Percentiles rank a stretch among this genome's conserved stretches.
These are phyloP conservation scores for Eonycteris spelaea DNA, from an alignment of 2,113 vertebrate genomes.

Conservation along the genomic window DNA sequence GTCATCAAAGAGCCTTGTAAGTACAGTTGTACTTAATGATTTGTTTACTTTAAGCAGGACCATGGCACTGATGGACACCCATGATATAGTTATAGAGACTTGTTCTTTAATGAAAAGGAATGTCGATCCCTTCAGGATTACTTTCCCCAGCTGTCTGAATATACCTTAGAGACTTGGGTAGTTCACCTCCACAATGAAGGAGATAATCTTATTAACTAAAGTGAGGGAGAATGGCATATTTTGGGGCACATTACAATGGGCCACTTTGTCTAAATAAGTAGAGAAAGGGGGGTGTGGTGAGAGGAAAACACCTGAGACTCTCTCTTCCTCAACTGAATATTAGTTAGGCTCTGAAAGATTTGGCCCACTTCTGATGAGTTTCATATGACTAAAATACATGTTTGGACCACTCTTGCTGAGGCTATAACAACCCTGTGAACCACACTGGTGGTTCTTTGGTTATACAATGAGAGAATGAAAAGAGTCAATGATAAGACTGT, in stretches of 20 bases:
- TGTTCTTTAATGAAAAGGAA: not conserved
- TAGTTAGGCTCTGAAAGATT: not conserved
- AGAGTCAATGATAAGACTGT: not conserved
- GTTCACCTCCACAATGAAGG: not conserved
- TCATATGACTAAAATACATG: not conserved
- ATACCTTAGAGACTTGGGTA: not conserved
- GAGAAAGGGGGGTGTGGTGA: not conserved
- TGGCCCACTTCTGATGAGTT: not conserved
- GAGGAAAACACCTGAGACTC: not conserved
- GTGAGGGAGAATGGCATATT: not conserved
- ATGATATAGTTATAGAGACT: not conserved
- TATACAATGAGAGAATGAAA: not conserved
- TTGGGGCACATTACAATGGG: not conserved
- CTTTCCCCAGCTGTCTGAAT: not conserved
- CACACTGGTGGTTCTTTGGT: not conserved
- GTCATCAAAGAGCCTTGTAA: not conserved
- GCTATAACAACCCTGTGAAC: not conserved
- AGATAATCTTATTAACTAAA: not conserved
- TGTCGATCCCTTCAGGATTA: not conserved
- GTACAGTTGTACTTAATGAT: not conserved
- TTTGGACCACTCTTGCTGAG: not conserved
- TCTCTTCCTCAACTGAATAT: not conserved
- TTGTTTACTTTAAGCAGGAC: not conserved
- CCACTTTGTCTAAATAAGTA: not conserved
- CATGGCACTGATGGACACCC: not conserved